Evolutionary conservation across 2,797 vertebrate species (phyloP).

Genomic region (Anabas testudineus): DNA sequence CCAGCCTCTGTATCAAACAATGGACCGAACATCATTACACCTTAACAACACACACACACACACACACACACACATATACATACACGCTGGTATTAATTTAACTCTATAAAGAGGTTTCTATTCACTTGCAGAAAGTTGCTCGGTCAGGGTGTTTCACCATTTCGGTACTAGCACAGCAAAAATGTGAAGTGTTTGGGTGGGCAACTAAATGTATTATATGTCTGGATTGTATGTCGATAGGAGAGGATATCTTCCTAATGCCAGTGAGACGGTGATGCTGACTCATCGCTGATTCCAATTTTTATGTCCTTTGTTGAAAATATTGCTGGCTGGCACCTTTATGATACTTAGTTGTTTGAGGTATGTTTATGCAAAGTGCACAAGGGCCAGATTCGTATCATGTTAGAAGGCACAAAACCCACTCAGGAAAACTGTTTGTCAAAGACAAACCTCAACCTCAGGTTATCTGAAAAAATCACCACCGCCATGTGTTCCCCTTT

Average conservation of each 20-base stretch:
- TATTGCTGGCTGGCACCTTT: slow-evolving; percentile 68
- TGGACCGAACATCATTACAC: slow-evolving; percentile 57
- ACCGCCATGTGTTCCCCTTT: slow-evolving; percentile 7
- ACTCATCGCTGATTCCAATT: slow-evolving; percentile 74
- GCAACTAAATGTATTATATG: slow-evolving; percentile 74
- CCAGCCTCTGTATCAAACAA: slow-evolving; percentile 69
- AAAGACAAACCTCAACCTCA: no score
- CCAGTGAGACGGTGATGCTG: slow-evolving; percentile 66
- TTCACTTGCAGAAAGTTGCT: slow-evolving; percentile 67
- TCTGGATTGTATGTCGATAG: slow-evolving; percentile 70
- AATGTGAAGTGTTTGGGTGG: slow-evolving; percentile 78
- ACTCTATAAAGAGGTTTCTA: slow-evolving; percentile 65
- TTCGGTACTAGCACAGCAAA: slow-evolving; percentile 71
- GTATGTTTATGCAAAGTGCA: slow-evolving; percentile 24
- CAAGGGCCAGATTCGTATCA: slow-evolving; percentile 36
- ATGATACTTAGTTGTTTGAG: slow-evolving; percentile 58
- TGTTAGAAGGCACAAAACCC: slow-evolving; percentile 22
- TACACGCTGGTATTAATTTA: slow-evolving; percentile 58
- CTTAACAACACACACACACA: slow-evolving; percentile 35
- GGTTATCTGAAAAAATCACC: slow-evolving; percentile 35
- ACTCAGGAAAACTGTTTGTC: slow-evolving; percentile 16
- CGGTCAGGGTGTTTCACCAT: slow-evolving; percentile 69
- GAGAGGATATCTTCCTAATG: slow-evolving; percentile 66
- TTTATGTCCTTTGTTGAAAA: slow-evolving; percentile 65
- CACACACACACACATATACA: slow-evolving; percentile 3